A percentile compares a stretch with the other conserved stretches of the same genome.
These are phyloP conservation scores for Myotis planiceps DNA, from an alignment of 2,797 vertebrate species.

Conservation along the genomic window DNA sequence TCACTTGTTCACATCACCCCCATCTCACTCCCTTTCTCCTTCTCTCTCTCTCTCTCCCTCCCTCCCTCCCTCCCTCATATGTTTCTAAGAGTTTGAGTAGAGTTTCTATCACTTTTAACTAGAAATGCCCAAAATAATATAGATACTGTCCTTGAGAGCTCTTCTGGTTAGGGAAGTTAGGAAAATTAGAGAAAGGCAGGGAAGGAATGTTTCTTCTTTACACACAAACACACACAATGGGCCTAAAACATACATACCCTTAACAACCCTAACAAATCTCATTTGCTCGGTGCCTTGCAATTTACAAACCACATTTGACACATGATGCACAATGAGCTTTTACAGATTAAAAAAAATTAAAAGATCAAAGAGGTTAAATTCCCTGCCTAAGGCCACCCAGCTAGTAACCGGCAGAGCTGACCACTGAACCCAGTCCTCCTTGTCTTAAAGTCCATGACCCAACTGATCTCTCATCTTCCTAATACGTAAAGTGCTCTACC, in stretches of 20 bases:
- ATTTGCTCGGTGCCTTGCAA: neutral
- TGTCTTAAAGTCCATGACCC: neutral
- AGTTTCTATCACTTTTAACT: neutral
- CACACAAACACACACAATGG: neutral
- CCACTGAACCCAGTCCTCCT: neutral
- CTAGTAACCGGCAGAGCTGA: neutral
- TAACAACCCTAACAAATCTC: neutral
- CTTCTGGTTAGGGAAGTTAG: slow-evolving; percentile 4
- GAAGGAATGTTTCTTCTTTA: slow-evolving; percentile 13
- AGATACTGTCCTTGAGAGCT: neutral
- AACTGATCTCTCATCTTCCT: neutral
- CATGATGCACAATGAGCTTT: neutral
- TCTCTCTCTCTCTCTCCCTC: neutral
- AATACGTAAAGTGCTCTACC: neutral
- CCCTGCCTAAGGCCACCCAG: neutral
- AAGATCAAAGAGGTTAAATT: neutral
- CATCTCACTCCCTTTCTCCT: too few species aligned
- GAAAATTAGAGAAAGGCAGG: neutral
- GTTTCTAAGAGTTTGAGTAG: neutral
- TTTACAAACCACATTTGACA: neutral
- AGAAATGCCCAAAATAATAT: neutral
- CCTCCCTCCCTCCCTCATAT: too few species aligned
- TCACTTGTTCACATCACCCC: neutral
- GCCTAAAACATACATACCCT: neutral
- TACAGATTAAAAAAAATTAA: neutral